These are phyloP conservation scores for Agrenia bidenticulata DNA, from an alignment of 2,888 invertebrate genomes.

Conservation along the genomic window DNA sequence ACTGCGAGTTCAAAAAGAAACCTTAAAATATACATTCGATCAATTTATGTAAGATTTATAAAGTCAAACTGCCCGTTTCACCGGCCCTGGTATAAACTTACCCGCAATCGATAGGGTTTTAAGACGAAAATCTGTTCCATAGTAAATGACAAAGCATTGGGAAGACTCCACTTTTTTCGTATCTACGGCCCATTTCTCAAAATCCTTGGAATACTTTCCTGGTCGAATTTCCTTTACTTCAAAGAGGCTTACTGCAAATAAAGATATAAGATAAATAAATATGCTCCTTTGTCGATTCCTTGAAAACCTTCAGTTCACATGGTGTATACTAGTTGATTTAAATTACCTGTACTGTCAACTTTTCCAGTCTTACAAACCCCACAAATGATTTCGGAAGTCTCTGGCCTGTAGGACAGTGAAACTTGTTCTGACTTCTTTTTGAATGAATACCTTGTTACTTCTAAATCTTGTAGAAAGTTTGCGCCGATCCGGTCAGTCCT, in stretches of 20 bases:
- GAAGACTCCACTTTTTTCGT: conserved; percentile 35
- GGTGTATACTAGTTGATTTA: neutral
- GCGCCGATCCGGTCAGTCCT: conserved; percentile 31
- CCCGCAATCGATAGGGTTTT: conserved; percentile 38
- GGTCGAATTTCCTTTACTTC: conserved; percentile 42
- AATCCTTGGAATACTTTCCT: conserved; percentile 36
- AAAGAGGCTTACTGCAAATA: conserved; percentile 34
- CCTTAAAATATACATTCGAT: neutral
- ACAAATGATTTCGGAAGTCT: conserved; percentile 35
- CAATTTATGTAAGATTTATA: too few species aligned
- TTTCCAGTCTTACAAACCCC: conserved; percentile 30
- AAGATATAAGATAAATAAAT: neutral
- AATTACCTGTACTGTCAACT: conserved; percentile 33
- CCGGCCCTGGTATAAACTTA: conserved; percentile 5
- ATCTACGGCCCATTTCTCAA: conserved; percentile 34
- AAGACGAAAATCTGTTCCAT: conserved; percentile 41
- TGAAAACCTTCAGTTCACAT: neutral
- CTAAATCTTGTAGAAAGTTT: conserved; percentile 37
- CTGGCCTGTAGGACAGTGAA: conserved; percentile 26
- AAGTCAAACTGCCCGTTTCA: neutral
- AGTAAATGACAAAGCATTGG: conserved; percentile 33
- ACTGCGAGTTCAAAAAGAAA: conserved; percentile 12
- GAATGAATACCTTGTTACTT: conserved; percentile 27
- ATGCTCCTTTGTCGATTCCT: neutral
- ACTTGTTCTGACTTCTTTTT: conserved; percentile 22